Base-by-base conservation (phyloP, 2,113 vertebrate genomes). In the Myrmecobius fasciatus region DNA sequence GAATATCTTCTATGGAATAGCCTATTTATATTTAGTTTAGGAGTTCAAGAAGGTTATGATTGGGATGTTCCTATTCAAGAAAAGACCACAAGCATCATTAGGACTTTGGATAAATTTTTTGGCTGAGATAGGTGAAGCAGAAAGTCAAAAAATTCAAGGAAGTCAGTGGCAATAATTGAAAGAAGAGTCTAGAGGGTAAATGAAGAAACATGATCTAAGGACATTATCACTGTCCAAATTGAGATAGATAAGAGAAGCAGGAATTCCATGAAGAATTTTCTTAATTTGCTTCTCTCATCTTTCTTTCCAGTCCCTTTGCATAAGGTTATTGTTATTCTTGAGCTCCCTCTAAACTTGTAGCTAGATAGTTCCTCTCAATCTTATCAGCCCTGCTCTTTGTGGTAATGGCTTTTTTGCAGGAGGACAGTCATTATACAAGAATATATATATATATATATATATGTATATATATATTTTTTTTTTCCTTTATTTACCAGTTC, bases 401-500 rank as follows among this genome's bases (percentile, higher is more conserved):
- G 11, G 11, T 67, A 83, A 83, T 49, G 26, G 3, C 53, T 52
- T 98, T 97, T 49, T 91, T 60, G 25, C 47, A 9, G 67, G 90
- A 96, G 92, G 46, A 94, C 24, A 12, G 36, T 25, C 95, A 89
- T 93, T 53, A 94, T 46, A 54, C 25, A 93, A n/a, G 52, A 95
- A 0, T 56, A 91, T 93, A 53, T 67, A 67, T 67, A n/a, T n/a
- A n/a, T n/a, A n/a, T n/a, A n/a, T n/a, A n/a, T n/a, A n/a, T n/a
- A n/a, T n/a, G n/a, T n/a, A n/a, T n/a, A n/a, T n/a, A n/a, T n/a
- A n/a, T n/a, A n/a, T 36, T 36, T 95, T 96, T 96, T 90, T 36
- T 56, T 94, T 94, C 93, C 52, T 95, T 46, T 95, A 53, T 93
- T 22, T 90, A 46, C 46, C 91, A 56, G 26, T 88, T 95, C 96